Conservation (phyloP, 2,113 vertebrate genomes). For the Procavia capensis region DNA sequence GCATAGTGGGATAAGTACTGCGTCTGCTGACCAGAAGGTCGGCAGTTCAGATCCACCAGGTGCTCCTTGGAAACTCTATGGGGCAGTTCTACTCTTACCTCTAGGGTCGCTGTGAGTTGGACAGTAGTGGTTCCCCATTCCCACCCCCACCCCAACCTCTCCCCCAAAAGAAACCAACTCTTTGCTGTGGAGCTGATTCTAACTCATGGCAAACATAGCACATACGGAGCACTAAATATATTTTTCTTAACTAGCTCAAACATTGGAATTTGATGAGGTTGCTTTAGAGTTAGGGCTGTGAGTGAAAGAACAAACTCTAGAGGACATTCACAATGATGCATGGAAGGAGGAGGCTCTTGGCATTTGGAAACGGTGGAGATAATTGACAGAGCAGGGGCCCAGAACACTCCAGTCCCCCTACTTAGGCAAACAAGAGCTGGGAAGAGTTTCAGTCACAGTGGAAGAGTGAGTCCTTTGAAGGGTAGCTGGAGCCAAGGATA, state of each 20-base stretch:
- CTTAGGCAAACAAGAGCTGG: background rate
- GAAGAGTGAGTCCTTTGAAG: background rate
- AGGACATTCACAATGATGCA: background rate
- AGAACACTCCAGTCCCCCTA: background rate
- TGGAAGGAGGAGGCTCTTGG: background rate
- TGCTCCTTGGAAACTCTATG: too few species aligned
- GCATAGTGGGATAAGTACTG: too few species aligned
- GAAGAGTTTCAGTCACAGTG: background rate
- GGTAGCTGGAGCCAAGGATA: background rate
- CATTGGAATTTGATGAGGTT: background rate
- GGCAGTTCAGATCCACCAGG: too few species aligned
- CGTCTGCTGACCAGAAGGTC: too few species aligned
- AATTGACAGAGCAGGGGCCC: background rate
- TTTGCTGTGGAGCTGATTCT: too few species aligned
- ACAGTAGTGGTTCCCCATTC: too few species aligned
- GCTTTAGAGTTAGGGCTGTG: background rate
- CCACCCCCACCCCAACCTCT: too few species aligned
- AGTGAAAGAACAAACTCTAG: background rate
- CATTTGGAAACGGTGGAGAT: background rate
- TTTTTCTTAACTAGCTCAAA: constrained; percentile 27
- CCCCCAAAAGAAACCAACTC: background rate
- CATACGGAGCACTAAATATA: background rate
- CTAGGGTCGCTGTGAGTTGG: too few species aligned
- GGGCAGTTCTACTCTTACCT: too few species aligned
- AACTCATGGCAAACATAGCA: background rate